These are phyloP conservation scores for Sula dactylatra DNA, from an alignment of 2,113 vertebrate species.

Conservation along the genomic window DNA sequence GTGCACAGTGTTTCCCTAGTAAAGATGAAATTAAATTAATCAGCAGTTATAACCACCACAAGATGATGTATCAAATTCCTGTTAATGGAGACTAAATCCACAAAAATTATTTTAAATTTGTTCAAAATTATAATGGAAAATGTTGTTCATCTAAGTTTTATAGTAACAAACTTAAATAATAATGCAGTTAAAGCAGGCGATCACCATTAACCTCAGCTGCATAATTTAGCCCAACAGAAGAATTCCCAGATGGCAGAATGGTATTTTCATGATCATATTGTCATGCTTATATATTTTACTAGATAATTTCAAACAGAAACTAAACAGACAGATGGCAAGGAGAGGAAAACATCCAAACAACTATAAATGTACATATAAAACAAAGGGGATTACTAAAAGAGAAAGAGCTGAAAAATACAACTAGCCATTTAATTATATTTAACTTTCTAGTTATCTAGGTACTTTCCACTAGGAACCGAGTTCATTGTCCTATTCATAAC, in stretches of 20 bases:
- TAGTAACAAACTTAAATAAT: neutral
- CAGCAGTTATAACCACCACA: neutral
- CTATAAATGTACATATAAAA: neutral
- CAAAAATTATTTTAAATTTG: neutral
- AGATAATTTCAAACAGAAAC: neutral
- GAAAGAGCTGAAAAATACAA: neutral
- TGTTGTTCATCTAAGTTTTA: neutral
- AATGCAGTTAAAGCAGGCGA: neutral
- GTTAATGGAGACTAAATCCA: neutral
- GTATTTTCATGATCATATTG: neutral
- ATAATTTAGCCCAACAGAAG: neutral
- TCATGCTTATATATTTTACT: neutral
- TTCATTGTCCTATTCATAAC: neutral
- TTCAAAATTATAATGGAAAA: neutral
- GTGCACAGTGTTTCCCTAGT: neutral
- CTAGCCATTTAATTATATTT: neutral
- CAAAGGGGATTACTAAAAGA: neutral
- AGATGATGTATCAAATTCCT: neutral
- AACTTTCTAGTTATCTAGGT: neutral
- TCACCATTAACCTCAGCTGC: neutral
- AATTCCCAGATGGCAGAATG: neutral
- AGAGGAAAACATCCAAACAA: neutral
- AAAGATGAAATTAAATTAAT: neutral
- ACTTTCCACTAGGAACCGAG: neutral
- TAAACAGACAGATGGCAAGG: neutral